Percentiles rank a stretch among this genome's conserved stretches.
phyloP scores from a whole-genome alignment of 1,140 invertebrate genomes.

The Drosophila setifemur region DNA sequence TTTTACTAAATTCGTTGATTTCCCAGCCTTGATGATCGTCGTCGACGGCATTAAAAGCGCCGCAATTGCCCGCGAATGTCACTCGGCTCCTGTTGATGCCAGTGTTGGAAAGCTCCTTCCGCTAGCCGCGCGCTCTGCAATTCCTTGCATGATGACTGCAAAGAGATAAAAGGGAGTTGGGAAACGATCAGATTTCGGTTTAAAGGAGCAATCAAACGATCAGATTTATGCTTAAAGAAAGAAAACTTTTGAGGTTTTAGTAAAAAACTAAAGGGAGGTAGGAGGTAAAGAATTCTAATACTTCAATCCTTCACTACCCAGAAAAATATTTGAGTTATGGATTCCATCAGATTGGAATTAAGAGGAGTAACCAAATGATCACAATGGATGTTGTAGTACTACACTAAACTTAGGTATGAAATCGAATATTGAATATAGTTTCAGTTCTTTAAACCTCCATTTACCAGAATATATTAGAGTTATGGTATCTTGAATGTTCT shows the following conservation, averaged over 20 bases:
- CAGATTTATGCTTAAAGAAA: not conserved
- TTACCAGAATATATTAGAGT: no score
- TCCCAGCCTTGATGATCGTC: not conserved
- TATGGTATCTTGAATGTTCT: no score
- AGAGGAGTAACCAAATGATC: no score
- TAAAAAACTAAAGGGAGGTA: no score
- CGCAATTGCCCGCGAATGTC: conserved; percentile 24
- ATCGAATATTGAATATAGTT: no score
- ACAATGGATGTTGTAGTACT: no score
- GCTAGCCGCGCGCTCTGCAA: conserved; percentile 2
- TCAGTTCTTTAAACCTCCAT: no score
- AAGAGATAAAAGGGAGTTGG: not conserved
- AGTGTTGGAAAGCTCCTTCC: conserved; percentile 41
- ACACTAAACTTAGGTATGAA: no score
- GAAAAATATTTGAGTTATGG: no score
- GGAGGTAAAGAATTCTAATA: not conserved
- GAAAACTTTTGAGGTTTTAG: no score
- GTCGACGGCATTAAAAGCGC: conserved; percentile 25
- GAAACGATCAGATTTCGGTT: not conserved
- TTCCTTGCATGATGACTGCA: conserved; percentile 36
- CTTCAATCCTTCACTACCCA: no score
- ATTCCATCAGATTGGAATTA: no score
- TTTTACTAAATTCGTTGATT: conserved; percentile 65
- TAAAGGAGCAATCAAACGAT: not conserved
- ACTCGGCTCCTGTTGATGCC: conserved; percentile 17